phyloP scores from a whole-genome alignment of 2,113 vertebrate genomes.

The Climacteris rufus region DNA sequence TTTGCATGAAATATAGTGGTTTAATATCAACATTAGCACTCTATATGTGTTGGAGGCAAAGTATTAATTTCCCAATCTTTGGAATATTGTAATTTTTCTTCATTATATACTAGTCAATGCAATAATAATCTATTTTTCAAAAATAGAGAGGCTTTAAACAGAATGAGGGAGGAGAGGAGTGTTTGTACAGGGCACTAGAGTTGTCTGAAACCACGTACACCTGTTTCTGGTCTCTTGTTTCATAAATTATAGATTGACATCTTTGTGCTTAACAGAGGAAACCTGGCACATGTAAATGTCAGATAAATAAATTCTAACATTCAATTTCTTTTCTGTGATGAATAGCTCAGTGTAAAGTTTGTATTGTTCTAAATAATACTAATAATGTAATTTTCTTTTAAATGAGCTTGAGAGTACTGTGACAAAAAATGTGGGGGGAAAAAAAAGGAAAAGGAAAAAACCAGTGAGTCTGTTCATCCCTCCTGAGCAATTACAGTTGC shows the following conservation, averaged over 20 bases:
- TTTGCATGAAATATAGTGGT: not conserved
- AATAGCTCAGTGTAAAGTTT: not conserved
- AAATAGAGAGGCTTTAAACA: slow-evolving; percentile 51
- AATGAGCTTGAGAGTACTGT: not conserved
- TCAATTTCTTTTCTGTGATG: not conserved
- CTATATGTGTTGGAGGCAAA: not conserved
- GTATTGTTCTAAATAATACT: slow-evolving; percentile 37
- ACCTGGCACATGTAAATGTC: slow-evolving; percentile 13
- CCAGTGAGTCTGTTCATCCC: not conserved
- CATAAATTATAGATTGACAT: slow-evolving; percentile 55
- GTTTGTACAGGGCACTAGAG: slow-evolving; percentile 39
- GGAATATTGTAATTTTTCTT: slow-evolving; percentile 23
- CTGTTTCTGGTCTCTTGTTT: slow-evolving; percentile 63
- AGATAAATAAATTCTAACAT: slow-evolving; percentile 28
- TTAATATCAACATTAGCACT: not conserved
- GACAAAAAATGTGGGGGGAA: not conserved
- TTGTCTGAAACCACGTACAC: slow-evolving; percentile 40
- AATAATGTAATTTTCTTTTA: slow-evolving; percentile 44
- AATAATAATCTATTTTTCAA: slow-evolving; percentile 20
- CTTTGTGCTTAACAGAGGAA: slow-evolving; percentile 30
- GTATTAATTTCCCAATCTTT: slow-evolving; percentile 2
- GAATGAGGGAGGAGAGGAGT: not conserved
- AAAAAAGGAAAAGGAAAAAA: not conserved
- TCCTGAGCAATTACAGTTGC: not conserved
- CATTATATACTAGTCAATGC: not conserved